Base-by-base conservation (phyloP, 2,888 invertebrate species). In the Spisula solida region DNA sequence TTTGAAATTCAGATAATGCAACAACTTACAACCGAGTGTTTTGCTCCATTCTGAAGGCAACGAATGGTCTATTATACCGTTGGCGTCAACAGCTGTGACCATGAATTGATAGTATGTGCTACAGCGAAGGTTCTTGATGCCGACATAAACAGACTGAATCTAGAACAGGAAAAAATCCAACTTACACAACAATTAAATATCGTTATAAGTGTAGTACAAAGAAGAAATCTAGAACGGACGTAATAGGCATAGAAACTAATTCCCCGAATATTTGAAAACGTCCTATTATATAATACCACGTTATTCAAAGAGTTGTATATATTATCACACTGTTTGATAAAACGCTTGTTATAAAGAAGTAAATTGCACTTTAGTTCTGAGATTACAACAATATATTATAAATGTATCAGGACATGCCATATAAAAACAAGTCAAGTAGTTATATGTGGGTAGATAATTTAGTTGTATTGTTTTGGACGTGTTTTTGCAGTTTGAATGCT, bases 21-120 rank as follows among this genome's bases (percentile, higher is more conserved):
- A 41, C n/a, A 18, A 81, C 88, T 83, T 87, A 91, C 91, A 75
- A 60, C 56, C 66, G n/a, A 85, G 85, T 0, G 91, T 91, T 85
- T 56, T 87, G 10, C 82, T 87, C 91, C 91, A 91, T 12, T 56
- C 78, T 0, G 91, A 75, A 16, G 70, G 48, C 6, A 0, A n/a
- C 14, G 84, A 84, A 16, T 66, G 60, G n/a, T 83, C 82, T 18
- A 25, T 16, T 2, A 56, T 25, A 18, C 89, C 88, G n/a, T 80
- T 48, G 12, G 81, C 34, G 18, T 31, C 48, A 4, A 89, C 88
- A 31, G 85, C 66, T 70, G 86, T 88, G n/a, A 91, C 85, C 34
- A 34, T 51, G 81, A 91, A 91, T 82, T 89, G 89, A 31, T 89
- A 91, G 29, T 51, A 81, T 10, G 86, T 89, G 48, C 81, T 85